Evolutionary conservation across 1,140 invertebrate genomes (phyloP).

Genomic region (Orchesella cincta): DNA sequence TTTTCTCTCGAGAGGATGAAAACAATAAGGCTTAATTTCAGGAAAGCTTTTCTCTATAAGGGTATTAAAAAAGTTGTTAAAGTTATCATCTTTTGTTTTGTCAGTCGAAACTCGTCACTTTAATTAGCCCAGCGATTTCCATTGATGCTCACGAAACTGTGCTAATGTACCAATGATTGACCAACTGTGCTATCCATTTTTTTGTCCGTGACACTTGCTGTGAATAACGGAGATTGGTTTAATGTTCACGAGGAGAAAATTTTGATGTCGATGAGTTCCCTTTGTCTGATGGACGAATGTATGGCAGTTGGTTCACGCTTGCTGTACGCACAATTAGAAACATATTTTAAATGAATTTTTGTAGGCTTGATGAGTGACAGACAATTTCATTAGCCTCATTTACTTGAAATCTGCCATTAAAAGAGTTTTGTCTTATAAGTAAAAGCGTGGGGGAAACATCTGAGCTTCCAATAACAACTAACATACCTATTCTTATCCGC

Average conservation of each 20-base stretch:
- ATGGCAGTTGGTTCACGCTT: too few relatives aligned
- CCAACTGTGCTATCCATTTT: background rate
- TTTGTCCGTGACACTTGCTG: background rate
- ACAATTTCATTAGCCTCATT: background rate
- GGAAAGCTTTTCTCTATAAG: background rate
- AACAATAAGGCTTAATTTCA: conserved; percentile 26
- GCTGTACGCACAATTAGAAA: too few relatives aligned
- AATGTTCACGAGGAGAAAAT: background rate
- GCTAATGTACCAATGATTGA: background rate
- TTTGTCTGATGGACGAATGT: too few relatives aligned
- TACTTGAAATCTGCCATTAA: background rate
- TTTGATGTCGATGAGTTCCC: background rate
- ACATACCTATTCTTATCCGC: too few relatives aligned
- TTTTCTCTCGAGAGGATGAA: background rate
- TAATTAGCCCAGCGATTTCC: background rate
- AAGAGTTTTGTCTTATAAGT: background rate
- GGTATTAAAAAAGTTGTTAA: background rate
- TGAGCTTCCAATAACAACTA: too few relatives aligned
- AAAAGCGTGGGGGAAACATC: too few relatives aligned
- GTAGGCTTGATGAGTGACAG: background rate
- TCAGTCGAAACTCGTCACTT: background rate
- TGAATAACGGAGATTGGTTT: background rate
- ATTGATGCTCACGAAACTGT: background rate
- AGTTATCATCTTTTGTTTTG: background rate
- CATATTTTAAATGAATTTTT: too few relatives aligned